Base-by-base conservation (phyloP, 2,888 invertebrate genomes). In the Lordiphosa fenestrarum region DNA sequence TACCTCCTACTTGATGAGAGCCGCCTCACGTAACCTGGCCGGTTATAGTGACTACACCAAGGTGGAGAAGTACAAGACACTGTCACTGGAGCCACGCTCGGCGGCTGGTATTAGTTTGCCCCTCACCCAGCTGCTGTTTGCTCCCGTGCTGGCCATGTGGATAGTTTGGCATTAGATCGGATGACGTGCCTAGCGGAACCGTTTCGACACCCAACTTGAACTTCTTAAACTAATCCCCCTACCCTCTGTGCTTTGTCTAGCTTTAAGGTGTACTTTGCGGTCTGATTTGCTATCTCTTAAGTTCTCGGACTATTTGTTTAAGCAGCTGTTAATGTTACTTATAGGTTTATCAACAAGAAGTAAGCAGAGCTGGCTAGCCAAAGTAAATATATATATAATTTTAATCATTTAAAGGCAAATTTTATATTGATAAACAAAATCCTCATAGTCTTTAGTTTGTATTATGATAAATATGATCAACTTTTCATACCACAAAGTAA, bases 1-100 rank as follows among this genome's bases (percentile, higher is more conserved):
- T 66, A 91, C 91, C 2, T 89, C 88, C 33, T 92, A 92, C 73
- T 88, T 91, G 56, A 89, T 92, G 60, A 87, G 91, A 49, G 92
- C 91, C 1, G 92, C 92, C 30, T 90, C 92, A 2, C 89, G 89
- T 53, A 92, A 92, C 77, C 85, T 89, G 15, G 92, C 92, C 7
- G 92, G 92, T n/a, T 85, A 90, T 52, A 90, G 90, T 63, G 89
- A 89, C 66, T 90, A 84, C 68, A 88, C 89, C 37, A 85, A 73
- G 47, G 87, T 88, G 44, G 87, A 86, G 64, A 86, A 85, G 61
- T 88, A 88, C 65, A 81, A 62, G 55, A 90, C 90, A 2, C 70
- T 86, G 19, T 87, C 88, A 6, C 86, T 87, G 59, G 89, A 88
- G 50, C 88, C 87, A 3, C 81, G 86, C 3, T 68, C 73, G 0